Percentiles rank a stretch among this genome's conserved stretches.
These are phyloP conservation scores for Grapholita molesta DNA, from an alignment of 1,140 invertebrate genomes.

Conservation along the genomic window DNA sequence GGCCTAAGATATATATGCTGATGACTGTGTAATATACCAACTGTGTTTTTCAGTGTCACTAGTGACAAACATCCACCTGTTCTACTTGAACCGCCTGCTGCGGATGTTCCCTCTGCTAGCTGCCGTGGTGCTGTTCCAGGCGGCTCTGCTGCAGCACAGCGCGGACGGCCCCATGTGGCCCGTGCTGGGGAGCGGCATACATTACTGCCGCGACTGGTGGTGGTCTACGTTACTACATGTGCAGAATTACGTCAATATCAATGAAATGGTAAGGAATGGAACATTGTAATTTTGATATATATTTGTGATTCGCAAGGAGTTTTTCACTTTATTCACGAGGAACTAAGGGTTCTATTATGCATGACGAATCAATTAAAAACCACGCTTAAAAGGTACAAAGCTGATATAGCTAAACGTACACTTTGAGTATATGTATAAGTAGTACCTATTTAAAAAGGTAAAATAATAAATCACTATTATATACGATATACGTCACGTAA, in stretches of 20 bases:
- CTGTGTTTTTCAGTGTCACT: neutral
- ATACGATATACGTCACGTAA: too few species aligned
- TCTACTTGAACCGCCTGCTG: slow-evolving; percentile 55
- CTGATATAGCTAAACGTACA: too few species aligned
- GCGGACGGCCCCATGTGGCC: slow-evolving; percentile 50
- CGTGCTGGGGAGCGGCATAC: slow-evolving; percentile 19
- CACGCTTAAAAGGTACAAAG: too few species aligned
- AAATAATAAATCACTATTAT: too few species aligned
- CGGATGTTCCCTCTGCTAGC: slow-evolving; percentile 49
- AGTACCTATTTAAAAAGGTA: too few species aligned
- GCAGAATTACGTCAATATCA: neutral
- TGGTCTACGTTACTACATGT: neutral
- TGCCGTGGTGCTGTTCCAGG: slow-evolving; percentile 43
- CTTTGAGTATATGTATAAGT: too few species aligned
- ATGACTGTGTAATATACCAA: neutral
- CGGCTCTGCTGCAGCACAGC: slow-evolving; percentile 38
- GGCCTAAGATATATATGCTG: too few species aligned
- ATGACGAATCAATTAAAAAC: too few species aligned
- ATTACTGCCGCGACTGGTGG: neutral
- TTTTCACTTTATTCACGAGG: too few species aligned
- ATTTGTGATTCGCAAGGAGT: too few species aligned
- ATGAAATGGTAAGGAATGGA: neutral
- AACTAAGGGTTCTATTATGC: too few species aligned
- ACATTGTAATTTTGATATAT: too few species aligned
- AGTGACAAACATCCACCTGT: slow-evolving; percentile 36